phyloP scores from a whole-genome alignment of 2,797 vertebrate species.

The Chanos chanos region DNA sequence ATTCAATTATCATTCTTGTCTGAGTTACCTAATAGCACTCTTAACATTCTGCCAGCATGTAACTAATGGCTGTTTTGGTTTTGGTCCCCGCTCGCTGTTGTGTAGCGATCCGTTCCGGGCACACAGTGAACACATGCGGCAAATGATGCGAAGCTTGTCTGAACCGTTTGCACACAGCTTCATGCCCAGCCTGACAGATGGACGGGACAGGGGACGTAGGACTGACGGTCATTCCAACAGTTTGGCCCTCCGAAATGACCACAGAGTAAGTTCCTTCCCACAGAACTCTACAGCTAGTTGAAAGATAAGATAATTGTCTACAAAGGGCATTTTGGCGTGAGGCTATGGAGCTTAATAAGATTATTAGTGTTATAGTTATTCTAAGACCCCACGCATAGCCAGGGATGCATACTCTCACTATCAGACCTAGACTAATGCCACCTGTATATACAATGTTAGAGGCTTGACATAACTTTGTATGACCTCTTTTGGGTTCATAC shows the following conservation, averaged over 20 bases:
- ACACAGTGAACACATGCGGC: constrained; percentile 79
- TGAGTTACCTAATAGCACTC: background rate
- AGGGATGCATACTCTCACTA: too few relatives aligned
- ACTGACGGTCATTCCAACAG: constrained; percentile 46
- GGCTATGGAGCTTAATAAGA: too few relatives aligned
- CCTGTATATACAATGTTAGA: background rate
- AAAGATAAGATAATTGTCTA: too few relatives aligned
- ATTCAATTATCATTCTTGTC: background rate
- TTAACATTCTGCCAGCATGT: background rate
- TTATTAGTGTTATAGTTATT: too few relatives aligned
- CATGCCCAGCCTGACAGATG: constrained; percentile 70
- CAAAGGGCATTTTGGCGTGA: background rate
- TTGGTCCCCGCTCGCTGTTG: constrained; percentile 38
- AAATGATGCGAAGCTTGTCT: constrained; percentile 83
- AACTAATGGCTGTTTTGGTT: background rate
- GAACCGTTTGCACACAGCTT: constrained; percentile 76
- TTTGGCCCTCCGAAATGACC: constrained; percentile 52
- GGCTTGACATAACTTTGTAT: background rate
- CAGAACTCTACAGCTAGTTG: too few relatives aligned
- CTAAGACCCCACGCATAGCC: too few relatives aligned
- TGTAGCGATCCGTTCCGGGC: constrained; percentile 81
- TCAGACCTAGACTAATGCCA: too few relatives aligned
- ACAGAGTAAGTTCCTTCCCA: constrained; percentile 71
- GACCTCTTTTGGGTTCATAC: background rate
- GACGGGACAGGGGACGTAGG: constrained; percentile 43